Evolutionary conservation across 2,797 vertebrate genomes (phyloP), one percentile per base, ranked within the genome.

Genomic region (Myiothlypis coronata): DNA sequence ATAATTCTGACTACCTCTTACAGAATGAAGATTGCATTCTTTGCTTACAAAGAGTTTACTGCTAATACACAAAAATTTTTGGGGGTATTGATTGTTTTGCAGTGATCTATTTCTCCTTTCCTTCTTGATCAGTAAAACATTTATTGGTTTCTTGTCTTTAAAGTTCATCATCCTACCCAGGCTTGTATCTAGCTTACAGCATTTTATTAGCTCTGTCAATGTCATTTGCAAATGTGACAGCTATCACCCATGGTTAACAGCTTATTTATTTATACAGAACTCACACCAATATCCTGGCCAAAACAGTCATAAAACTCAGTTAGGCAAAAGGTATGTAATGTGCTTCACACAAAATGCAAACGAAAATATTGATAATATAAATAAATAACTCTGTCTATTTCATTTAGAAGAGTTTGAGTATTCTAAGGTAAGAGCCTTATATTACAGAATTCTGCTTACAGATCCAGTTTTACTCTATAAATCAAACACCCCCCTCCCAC

Each of bases 261-360:
- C 15, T 69, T 76, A 39, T 35, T 85, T 74, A 41, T 49, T 79
- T 60, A 39, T 57, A 34, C 8, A 57, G 43, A 87, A 60, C 28
- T 77, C 0, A 0, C n/a, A 70, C 4, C 22, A 86, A 43, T 18
- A 44, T 39, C 30, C 7, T 27, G 17, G 11, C 30, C n/a, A 64
- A 41, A 60, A 6, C 11, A 85, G 9, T 60, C 4, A 50, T 28
- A 55, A 39, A 49, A 77, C 26, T 22, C 32, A 77, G 23, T 56
- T 46, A 89, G 20, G 8, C 43, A 23, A 17, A 19, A 26, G n/a
- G 9, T 9, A 85, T 59, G 41, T 74, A 55, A 59, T 5, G 0
- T 84, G 18, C 12, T 76, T 79, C 6, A 1, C 44, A 71, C 15
- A 89, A 89, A 87, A 87, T 23, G 4, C 10, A 56, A 74, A n/a